These are phyloP conservation scores for Lagorchestes hirsutus DNA, from an alignment of 2,797 vertebrate genomes.

Conservation along the genomic window DNA sequence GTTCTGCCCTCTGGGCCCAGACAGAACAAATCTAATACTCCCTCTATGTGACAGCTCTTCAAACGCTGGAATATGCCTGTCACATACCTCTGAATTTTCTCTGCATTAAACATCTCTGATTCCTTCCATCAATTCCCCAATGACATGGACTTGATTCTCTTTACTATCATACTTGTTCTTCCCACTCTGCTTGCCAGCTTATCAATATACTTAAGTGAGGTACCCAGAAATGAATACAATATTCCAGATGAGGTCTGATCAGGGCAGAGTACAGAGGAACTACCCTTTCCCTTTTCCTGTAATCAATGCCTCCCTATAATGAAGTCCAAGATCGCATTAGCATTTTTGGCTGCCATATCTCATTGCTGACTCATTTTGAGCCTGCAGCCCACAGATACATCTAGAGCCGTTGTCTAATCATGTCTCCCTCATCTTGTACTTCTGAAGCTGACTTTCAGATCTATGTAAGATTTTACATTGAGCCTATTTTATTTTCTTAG, in stretches of 20 bases:
- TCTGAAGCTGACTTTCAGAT: not conserved
- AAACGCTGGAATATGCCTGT: not conserved
- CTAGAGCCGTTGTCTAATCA: not conserved
- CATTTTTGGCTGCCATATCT: not conserved
- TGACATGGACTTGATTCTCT: not conserved
- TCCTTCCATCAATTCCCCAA: constrained; percentile 11
- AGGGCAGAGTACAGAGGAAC: accelerated
- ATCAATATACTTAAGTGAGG: not conserved
- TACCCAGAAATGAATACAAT: not conserved
- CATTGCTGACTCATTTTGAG: not conserved
- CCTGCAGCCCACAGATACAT: not conserved
- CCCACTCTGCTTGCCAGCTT: not conserved
- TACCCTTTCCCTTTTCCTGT: not conserved
- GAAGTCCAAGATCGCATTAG: not conserved
- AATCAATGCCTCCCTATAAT: not conserved
- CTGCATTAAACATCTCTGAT: not conserved
- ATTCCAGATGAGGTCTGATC: not conserved
- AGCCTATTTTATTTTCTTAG: constrained; percentile 11
- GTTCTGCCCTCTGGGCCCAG: not conserved
- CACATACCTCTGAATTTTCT: not conserved
- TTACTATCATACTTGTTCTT: not conserved
- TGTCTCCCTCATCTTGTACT: not conserved
- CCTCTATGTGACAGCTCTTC: constrained; percentile 16
- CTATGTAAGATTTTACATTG: constrained; percentile 13
- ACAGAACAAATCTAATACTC: constrained; percentile 25